Percentiles rank a stretch among this genome's conserved stretches.
phyloP scores from a whole-genome alignment of 2,113 vertebrate genomes.

The Dipodomys ordii region DNA sequence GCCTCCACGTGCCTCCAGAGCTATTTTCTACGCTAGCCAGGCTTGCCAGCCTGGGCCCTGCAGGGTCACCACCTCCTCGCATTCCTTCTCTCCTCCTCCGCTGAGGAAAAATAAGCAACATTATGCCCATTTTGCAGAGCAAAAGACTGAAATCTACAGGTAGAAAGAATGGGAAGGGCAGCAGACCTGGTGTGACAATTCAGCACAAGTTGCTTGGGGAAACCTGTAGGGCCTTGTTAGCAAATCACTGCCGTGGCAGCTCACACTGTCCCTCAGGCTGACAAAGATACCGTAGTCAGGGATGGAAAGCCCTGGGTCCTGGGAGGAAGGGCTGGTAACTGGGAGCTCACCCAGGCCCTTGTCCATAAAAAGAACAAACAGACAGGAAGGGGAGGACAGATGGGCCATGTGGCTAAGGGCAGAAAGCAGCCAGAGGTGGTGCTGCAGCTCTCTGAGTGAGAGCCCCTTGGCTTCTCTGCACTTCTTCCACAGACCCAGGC shows the following conservation, averaged over 20 bases:
- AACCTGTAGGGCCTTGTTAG: neutral
- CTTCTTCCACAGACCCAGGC: neutral
- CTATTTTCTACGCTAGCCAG: neutral
- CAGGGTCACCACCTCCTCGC: neutral
- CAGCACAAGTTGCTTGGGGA: neutral
- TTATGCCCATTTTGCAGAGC: conserved; percentile 22
- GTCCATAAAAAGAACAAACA: neutral
- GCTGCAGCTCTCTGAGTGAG: neutral
- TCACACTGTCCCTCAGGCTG: neutral
- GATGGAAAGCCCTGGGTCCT: neutral
- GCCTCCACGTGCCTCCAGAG: too few species aligned
- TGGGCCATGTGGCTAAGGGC: neutral
- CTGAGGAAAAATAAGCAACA: neutral
- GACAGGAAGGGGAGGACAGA: neutral
- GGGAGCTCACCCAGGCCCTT: neutral
- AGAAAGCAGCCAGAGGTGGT: neutral
- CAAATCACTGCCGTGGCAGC: neutral
- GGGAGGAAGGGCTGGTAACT: neutral
- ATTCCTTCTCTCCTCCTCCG: neutral
- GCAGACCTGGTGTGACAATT: neutral
- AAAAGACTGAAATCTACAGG: neutral
- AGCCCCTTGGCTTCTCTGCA: neutral
- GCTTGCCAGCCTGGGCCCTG: neutral
- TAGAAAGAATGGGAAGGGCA: neutral
- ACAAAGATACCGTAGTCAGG: neutral